These are phyloP conservation scores for Crotalus helleri DNA, from an alignment of 2,113 vertebrate genomes.

Conservation along the genomic window DNA sequence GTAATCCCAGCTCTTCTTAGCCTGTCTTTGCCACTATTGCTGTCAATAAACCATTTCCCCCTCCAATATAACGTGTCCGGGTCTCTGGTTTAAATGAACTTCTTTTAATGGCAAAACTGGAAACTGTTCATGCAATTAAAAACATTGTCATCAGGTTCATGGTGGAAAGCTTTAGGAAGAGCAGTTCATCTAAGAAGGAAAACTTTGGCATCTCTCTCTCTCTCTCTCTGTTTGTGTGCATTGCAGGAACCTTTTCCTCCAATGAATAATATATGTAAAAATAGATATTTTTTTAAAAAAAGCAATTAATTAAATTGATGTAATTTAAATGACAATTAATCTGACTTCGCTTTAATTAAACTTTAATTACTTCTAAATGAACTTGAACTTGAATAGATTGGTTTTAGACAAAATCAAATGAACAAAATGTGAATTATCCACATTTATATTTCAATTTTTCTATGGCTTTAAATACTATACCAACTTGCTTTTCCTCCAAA, in stretches of 20 bases:
- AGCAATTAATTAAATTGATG: conserved; percentile 16
- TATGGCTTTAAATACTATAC: background rate
- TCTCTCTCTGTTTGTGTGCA: background rate
- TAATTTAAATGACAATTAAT: conserved; percentile 20
- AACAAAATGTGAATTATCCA: conserved; percentile 25
- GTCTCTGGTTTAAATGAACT: background rate
- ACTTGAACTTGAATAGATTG: conserved; percentile 17
- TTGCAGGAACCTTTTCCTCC: background rate
- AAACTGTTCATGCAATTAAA: background rate
- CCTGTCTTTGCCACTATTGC: background rate
- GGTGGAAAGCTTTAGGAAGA: background rate
- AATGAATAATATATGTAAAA: background rate
- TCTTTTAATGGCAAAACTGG: background rate
- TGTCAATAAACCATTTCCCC: background rate
- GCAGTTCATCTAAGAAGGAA: background rate
- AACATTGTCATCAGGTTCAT: background rate
- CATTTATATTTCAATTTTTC: conserved; percentile 2
- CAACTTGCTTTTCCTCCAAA: background rate
- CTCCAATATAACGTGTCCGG: background rate
- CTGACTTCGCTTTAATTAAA: conserved; percentile 22
- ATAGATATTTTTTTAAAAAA: background rate
- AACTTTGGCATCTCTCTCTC: background rate
- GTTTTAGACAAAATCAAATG: conserved; percentile 11
- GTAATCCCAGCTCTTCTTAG: background rate
- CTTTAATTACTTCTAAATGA: conserved; percentile 22